phyloP scores from a whole-genome alignment of 1,140 invertebrate species.

The Zaprionus nigranus region DNA sequence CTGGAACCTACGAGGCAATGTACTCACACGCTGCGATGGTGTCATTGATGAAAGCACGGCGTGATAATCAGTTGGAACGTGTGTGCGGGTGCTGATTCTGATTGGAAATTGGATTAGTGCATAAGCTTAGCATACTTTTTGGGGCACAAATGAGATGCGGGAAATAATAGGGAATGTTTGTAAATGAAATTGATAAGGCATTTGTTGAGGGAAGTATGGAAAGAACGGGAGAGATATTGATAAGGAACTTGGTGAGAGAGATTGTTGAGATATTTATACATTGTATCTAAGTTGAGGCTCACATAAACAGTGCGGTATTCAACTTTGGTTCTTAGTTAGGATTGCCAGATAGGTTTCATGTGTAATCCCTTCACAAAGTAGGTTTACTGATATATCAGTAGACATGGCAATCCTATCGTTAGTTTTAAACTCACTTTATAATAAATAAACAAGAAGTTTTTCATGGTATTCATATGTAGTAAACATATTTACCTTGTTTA shows the following conservation, averaged over 20 bases:
- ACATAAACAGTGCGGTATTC: no score
- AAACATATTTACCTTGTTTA: not conserved
- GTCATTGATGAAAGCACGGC: constrained; percentile 4
- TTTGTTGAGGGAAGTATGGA: not conserved
- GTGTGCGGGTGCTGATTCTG: not conserved
- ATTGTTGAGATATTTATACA: not conserved
- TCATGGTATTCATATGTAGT: not conserved
- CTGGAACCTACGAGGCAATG: constrained; percentile 1
- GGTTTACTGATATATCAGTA: no score
- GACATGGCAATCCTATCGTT: no score
- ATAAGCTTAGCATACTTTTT: constrained; percentile 68
- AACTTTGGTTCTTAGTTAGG: no score
- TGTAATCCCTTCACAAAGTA: no score
- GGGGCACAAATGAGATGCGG: constrained; percentile 24
- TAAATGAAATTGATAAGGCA: not conserved
- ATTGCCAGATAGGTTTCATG: no score
- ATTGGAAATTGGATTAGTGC: not conserved
- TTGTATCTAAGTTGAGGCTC: no score
- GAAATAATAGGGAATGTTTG: not conserved
- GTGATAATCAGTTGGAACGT: not conserved
- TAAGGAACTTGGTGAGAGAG: not conserved
- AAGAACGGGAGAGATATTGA: no score
- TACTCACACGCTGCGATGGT: constrained; percentile 3
- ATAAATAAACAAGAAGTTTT: no score
- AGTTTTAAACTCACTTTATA: no score